Evolutionary conservation across 2,113 vertebrate species (phyloP), one percentile per base, ranked within the genome.

Genomic region (Opisthocomus hoazin): DNA sequence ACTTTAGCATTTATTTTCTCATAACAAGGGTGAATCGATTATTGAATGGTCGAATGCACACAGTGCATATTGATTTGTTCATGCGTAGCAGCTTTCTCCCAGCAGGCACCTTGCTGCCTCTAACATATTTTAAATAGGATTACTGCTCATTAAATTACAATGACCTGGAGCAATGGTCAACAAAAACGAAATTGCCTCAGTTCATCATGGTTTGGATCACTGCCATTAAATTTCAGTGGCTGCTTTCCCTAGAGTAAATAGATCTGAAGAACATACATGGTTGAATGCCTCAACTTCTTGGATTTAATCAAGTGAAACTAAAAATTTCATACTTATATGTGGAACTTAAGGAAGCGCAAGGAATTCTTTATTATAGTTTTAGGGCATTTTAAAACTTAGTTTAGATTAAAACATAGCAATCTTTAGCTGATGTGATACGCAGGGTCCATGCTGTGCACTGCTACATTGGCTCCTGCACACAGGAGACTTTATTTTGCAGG

Each of bases 21-120:
- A 92, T 98, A 98, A 98, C 95, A 97, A 98, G 97, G 92, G 90
- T 98, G 97, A 97, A 98, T 98, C 2, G 87, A 98, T 98, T 98
- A 97, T 97, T 97, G 96, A 97, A 98, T 87, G 97, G 97, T 97
- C 6, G 93, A 98, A 94, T 98, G 97, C 96, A 95, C 90, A 89
- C 96, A 97, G 96, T 95, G 95, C 96, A 97, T 98, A 98, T 98
- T 97, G 97, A 98, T 98, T 88, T 97, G 90, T 96, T 96, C 94
- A 87, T 93, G 94, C 5, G 1, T 87, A 97, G 95, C 96, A 75
- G 65, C 91, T 95, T 96, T 98, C 88, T 98, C 97, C 97, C 98
- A 98, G 94, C 80, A 97, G 97, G 90, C 89, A 94, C 53, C 91
- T 91, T 94, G 84, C 93, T 96, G 95, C 92, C 77, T 96, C 91